Conservation (phyloP, 2,888 invertebrate species). For the Agrilus cyanescens region DNA sequence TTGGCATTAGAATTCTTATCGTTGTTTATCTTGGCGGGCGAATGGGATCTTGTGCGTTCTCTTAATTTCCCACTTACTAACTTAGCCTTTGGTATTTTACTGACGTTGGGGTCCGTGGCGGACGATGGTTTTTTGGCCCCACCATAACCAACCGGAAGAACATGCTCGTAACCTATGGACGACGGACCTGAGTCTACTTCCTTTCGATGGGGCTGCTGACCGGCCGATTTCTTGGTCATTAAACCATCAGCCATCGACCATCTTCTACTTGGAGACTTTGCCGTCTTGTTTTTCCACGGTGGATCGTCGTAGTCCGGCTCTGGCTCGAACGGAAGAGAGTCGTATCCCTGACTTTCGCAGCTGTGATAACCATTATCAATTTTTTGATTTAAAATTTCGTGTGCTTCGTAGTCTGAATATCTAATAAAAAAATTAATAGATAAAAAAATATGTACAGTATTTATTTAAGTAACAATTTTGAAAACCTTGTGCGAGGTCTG, state of each 20-base stretch:
- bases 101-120: slow-evolving; percentile 14
- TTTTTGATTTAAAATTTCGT: slow-evolving; percentile 4
- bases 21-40: slow-evolving; percentile 29
- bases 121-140: slow-evolving; percentile 12
- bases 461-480: no score
- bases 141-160: slow-evolving; percentile 8
- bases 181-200: slow-evolving; percentile 15
- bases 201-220: slow-evolving; percentile 12
- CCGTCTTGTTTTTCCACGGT: slow-evolving; percentile 7
- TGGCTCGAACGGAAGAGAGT: slow-evolving; percentile 31
- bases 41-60: slow-evolving; percentile 33
- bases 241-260: slow-evolving; percentile 28
- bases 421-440: neutral
- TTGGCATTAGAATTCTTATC: slow-evolving; percentile 1
- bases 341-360: slow-evolving; percentile 28
- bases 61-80: slow-evolving; percentile 21
- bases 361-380: slow-evolving; percentile 30
- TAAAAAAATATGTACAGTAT: no score
- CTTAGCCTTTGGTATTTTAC: slow-evolving; percentile 33
- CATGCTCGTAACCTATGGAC: slow-evolving; percentile 10
- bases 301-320: slow-evolving; percentile 33
- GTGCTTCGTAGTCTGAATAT: no score
- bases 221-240: slow-evolving; percentile 15
- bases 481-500: slow-evolving; percentile 16
- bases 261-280: slow-evolving; percentile 10